Conservation (phyloP, 2,113 vertebrate genomes). For the Alaudala cheleensis region DNA sequence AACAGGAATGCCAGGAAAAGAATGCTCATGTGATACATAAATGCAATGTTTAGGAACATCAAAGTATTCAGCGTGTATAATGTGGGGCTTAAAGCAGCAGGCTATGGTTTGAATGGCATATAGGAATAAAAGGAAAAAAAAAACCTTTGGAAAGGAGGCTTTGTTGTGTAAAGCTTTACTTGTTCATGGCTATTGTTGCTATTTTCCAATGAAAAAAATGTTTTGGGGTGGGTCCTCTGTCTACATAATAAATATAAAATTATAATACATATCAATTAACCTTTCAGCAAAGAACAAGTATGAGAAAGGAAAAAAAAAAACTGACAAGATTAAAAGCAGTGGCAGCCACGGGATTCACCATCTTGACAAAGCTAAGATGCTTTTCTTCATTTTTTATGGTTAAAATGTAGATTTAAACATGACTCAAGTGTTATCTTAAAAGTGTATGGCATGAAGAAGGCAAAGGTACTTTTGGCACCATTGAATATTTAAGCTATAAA, state of each 20-base stretch:
- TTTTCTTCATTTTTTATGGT: background rate
- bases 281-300: background rate
- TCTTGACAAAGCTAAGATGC: background rate
- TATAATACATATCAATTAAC: background rate
- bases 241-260: background rate
- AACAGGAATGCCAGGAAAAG: background rate
- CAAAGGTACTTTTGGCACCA: background rate
- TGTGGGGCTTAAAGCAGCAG: background rate
- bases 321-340: background rate
- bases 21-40: background rate
- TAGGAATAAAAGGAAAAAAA: background rate
- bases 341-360: background rate
- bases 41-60: background rate
- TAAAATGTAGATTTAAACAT: background rate
- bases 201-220: background rate
- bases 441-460: background rate
- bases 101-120: background rate
- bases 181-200: background rate
- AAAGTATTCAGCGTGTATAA: background rate
- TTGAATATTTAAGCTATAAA: background rate
- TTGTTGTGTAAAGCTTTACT: background rate
- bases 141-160: background rate
- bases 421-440: background rate
- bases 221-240: background rate
- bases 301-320: background rate